Conservation (phyloP, 53 echinoderm and acorn worm species). For the Mesocentrotus franciscanus region DNA sequence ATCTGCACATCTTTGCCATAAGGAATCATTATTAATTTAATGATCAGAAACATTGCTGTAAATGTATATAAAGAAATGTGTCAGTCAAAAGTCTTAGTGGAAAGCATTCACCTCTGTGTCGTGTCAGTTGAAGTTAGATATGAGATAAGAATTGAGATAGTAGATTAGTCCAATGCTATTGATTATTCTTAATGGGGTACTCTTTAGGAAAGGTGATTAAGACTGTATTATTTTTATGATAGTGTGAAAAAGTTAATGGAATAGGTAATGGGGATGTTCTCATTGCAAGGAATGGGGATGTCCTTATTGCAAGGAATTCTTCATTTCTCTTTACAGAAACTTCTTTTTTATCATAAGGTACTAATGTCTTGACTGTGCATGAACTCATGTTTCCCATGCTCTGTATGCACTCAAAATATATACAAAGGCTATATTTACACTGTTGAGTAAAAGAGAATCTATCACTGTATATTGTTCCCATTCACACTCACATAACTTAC, state of each 20-base stretch:
- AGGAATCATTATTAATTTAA: no score
- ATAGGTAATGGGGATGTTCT: not conserved
- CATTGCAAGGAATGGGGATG: not conserved
- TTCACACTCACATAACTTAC: no score
- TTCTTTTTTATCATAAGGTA: no score
- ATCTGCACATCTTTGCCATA: no score
- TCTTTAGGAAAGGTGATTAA: not conserved
- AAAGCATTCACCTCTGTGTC: not conserved
- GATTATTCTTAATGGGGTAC: slow-evolving; percentile 1
- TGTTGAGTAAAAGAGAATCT: no score
- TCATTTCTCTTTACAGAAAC: not conserved
- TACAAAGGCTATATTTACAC: no score
- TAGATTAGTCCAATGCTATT: not conserved
- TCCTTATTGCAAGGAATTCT: not conserved
- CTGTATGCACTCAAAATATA: no score
- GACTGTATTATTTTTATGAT: not conserved
- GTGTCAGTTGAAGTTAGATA: not conserved
- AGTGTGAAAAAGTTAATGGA: slow-evolving; percentile 8
- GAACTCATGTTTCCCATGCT: no score
- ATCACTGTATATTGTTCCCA: no score
- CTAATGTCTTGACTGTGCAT: no score
- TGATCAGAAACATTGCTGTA: no score
- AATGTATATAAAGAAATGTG: not conserved
- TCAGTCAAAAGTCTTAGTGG: not conserved
- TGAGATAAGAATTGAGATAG: not conserved